A percentile compares a stretch with the other conserved stretches of the same genome.
phyloP scores from a whole-genome alignment of 2,888 invertebrate species.

The Chrysina gloriosa region DNA sequence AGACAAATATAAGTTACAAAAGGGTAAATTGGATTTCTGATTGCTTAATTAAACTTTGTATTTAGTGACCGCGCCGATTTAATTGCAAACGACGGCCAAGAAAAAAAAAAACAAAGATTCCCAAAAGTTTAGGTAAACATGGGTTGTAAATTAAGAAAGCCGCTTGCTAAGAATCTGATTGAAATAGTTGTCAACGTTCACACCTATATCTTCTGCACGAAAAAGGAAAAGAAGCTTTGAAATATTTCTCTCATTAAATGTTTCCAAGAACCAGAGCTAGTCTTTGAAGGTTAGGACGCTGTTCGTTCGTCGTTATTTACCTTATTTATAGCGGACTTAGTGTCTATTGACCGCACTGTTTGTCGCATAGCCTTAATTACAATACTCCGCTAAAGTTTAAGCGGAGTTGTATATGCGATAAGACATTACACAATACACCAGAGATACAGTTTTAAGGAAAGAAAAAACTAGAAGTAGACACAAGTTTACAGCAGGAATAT shows the following conservation, averaged over 20 bases:
- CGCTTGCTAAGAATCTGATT: neutral
- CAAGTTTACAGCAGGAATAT: no score
- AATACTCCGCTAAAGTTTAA: slow-evolving; percentile 26
- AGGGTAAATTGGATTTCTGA: no score
- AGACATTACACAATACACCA: neutral
- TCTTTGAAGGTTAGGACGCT: slow-evolving; percentile 7
- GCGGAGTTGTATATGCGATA: slow-evolving; percentile 25
- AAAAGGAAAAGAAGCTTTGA: slow-evolving; percentile 7
- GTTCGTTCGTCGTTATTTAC: slow-evolving; percentile 21
- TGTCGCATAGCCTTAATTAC: slow-evolving; percentile 36
- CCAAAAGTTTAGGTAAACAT: slow-evolving; percentile 1
- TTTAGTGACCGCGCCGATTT: no score
- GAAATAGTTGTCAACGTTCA: slow-evolving; percentile 15
- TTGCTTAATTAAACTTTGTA: no score
- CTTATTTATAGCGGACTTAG: slow-evolving; percentile 30
- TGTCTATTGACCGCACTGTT: slow-evolving; percentile 23
- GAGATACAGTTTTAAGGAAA: neutral
- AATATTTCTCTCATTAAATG: slow-evolving; percentile 35
- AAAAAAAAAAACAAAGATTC: no score
- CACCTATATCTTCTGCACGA: neutral
- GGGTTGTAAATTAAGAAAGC: neutral
- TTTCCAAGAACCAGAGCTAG: slow-evolving; percentile 15
- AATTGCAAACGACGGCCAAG: no score
- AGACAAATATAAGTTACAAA: no score
- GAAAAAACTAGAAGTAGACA: no score